Base-by-base conservation (phyloP, 2,888 invertebrate genomes). In the Actias luna region DNA sequence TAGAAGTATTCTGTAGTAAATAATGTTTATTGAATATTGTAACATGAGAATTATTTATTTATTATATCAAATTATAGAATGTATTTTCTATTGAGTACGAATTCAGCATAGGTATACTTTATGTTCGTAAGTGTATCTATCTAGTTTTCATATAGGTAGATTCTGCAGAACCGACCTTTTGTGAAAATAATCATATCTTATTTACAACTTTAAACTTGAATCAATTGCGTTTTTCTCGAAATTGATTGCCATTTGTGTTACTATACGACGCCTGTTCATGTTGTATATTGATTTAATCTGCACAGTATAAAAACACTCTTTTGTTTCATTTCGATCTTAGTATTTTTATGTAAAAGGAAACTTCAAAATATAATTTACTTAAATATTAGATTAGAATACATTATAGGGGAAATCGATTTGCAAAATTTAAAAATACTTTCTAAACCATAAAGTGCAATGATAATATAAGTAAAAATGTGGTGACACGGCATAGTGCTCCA, bases 141-240 rank as follows among this genome's bases (percentile, higher is more conserved):
- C 33, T 12, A 33, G 12, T 33, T 33, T 33, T 5, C 7, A 5
- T 33, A 33, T 42, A 3, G 2, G 16, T 42, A 7, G 8, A 8
- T 33, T 7, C 8, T 33, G 5, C 8, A 8, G 22, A 3, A 12
- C 10, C 3, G 46, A 25, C 22, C 2, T 22, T 46, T 4, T 22
- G 22, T 22, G 22, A 22, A 46, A 46, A 22, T 46, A 46, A 46
- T 22, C 22, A 46, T 8, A 46, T 16, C 46, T 46, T 10, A 52
- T 52, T 35, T 35, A 35, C 8, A 14, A 25, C 39, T 25, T 36
- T 7, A 36, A 14, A 69, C 71, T 71, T 80, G 85, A 87, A 87
- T 74, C 84, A 82, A 86, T 87, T 75, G 74, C 75, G 77, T 84
- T 87, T 87, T 85, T 84, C 78, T 80, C 78, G 65, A 66, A 77